These are phyloP conservation scores for Drosophila tropicalis DNA, from an alignment of 1,140 invertebrate species.

Conservation along the genomic window DNA sequence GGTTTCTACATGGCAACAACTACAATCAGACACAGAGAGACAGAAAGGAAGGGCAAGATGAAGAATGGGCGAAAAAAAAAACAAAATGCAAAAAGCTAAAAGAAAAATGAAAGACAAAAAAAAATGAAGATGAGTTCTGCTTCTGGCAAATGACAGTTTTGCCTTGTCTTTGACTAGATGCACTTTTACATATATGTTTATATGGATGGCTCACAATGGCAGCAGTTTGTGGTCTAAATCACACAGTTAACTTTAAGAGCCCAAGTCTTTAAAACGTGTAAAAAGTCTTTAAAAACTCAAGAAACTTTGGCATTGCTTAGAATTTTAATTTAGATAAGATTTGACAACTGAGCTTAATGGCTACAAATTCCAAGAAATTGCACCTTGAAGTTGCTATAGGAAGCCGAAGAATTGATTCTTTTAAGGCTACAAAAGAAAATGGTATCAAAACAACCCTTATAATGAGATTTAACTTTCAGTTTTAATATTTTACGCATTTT, in stretches of 20 bases:
- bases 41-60: background rate
- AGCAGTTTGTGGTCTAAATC: background rate
- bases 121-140: background rate
- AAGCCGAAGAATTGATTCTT: too few species aligned
- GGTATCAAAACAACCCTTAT: too few species aligned
- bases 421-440: too few species aligned
- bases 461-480: too few species aligned
- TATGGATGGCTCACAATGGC: background rate
- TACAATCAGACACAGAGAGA: constrained; percentile 2
- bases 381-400: too few species aligned
- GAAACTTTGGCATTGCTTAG: background rate
- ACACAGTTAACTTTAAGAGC: background rate
- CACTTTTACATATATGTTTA: background rate
- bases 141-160: constrained; percentile 57
- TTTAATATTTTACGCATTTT: too few species aligned
- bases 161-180: constrained; percentile 39
- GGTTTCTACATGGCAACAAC: constrained; percentile 30
- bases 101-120: background rate
- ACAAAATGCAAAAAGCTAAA: constrained; percentile 1
- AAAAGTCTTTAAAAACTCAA: background rate
- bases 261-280: background rate
- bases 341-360: too few species aligned
- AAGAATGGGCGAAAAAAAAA: background rate
- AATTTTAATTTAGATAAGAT: too few species aligned
- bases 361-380: too few species aligned